Percentiles rank a stretch among this genome's conserved stretches.
Evolutionary conservation across 2,113 vertebrate species (phyloP).

Genomic region (Chinchilla lanigera): DNA sequence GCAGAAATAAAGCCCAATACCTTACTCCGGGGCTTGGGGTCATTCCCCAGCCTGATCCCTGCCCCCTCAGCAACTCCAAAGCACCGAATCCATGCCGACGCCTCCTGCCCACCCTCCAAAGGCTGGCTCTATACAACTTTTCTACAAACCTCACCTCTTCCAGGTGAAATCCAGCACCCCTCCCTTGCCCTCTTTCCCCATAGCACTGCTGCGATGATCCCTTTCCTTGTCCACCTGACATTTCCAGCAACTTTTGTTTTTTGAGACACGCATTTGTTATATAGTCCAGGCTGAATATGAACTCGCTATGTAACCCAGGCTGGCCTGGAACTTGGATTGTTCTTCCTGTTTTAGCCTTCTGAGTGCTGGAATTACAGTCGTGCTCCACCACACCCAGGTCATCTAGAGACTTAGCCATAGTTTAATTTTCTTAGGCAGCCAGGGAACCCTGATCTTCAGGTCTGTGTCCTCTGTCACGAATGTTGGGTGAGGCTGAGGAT

Average conservation of each 20-base stretch:
- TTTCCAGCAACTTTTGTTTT: neutral
- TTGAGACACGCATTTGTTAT: neutral
- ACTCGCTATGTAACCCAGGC: neutral
- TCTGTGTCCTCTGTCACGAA: rapidly evolving
- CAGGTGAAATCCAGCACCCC: too few species aligned
- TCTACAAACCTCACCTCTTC: neutral
- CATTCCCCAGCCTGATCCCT: rapidly evolving
- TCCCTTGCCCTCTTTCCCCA: neutral
- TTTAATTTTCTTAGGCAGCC: too few species aligned
- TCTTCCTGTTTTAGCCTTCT: neutral
- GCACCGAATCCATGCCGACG: rapidly evolving
- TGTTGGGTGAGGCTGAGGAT: rapidly evolving
- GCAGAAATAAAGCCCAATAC: neutral
- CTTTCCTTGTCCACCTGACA: too few species aligned
- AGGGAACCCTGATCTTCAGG: rapidly evolving
- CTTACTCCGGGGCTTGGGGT: rapidly evolving
- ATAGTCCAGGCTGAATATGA: neutral
- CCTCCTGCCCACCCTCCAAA: neutral
- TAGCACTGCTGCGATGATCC: neutral
- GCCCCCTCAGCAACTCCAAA: too few species aligned
- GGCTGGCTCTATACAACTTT: neutral
- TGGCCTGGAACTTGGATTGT: neutral
- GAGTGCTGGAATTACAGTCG: neutral
- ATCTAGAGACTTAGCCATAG: neutral
- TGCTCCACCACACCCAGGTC: neutral